Evolutionary conservation across 2,797 vertebrate genomes (phyloP).

Genomic region (Eptatretus atami): DNA sequence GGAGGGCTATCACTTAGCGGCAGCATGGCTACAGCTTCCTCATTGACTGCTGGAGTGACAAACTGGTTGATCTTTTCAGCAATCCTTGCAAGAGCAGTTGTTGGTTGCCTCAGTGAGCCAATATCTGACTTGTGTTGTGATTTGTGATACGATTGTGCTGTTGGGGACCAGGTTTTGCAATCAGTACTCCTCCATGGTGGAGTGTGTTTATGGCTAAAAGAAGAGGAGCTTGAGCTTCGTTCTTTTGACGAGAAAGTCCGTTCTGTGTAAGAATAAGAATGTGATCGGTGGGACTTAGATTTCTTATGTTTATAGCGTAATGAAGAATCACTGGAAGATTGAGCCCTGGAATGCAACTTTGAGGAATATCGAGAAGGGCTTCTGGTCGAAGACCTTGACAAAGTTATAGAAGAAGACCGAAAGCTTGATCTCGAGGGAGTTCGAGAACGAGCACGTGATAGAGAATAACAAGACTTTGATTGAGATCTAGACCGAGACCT

Average conservation of each 20-base stretch:
- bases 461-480: slow-evolving; percentile 15
- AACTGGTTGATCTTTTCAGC: background rate
- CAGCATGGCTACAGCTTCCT: slow-evolving; percentile 27
- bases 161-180: background rate
- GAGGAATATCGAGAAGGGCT: slow-evolving; percentile 16
- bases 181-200: background rate
- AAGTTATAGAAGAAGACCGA: slow-evolving; percentile 15
- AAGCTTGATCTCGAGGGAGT: slow-evolving; percentile 15
- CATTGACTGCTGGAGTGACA: background rate
- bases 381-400: slow-evolving; percentile 13
- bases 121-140: too few species aligned
- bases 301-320: too few species aligned
- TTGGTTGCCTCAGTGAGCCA: background rate
- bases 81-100: background rate
- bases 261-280: background rate
- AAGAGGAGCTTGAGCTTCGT: too few species aligned
- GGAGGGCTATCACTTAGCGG: slow-evolving; percentile 82
- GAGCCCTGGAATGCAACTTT: slow-evolving; percentile 16
- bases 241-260: background rate
- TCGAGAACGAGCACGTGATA: slow-evolving; percentile 13
- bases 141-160: too few species aligned
- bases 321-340: slow-evolving; percentile 10
- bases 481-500: slow-evolving; percentile 17
- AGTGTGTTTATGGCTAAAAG: too few species aligned
- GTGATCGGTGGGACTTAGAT: slow-evolving; percentile 11